Evolutionary conservation across 2,888 invertebrate genomes (phyloP), one percentile per base, ranked within the genome.

Genomic region (Megastigmus dorsalis): DNA sequence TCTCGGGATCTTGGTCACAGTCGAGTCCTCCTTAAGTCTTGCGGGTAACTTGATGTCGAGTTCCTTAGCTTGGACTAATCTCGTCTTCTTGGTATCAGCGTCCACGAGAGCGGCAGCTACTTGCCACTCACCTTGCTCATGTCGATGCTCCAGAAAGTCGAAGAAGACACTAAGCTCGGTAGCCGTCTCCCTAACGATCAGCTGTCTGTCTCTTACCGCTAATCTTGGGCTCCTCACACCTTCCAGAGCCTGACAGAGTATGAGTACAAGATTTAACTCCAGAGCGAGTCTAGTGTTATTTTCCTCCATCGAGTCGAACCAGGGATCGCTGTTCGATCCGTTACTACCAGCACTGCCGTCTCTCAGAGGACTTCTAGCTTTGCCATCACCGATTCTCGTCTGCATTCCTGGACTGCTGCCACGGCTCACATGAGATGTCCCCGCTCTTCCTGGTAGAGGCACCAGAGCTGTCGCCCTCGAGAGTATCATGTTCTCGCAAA

Each of bases 301-400:
- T 36, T 86, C 83, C 33, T 88, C 85, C 88, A 88, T 88, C 7
- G 87, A 86, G 28, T 86, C 84, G 68, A 88, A 88, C 88, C 88
- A 88, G 0, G 88, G 87, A 73, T 85, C 85, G 48, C 79, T 84
- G 3, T 78, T 80, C 2, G n/a, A n/a, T 3, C 10, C 60, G 15
- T 52, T 38, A 13, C 20, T 18, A 15, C 33, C 38, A 18, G 36
- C 20, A n/a, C 33, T 52, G 6, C 55, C 55, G 50, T 80, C 80
- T 9, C 63, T 52, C 20, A 69, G 70, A 0, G 77, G 77, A 23
- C 75, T 78, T 0, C 67, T 43, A 0, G 66, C 13, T 20, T 65
- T 50, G 15, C 54, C 68, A 38, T 63, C 76, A 50, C 15, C 0
- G 10, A 38, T 62, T 60, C 10, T 57, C 28, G 20, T 59, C 52